These are phyloP conservation scores for Lapara coniferarum DNA, from an alignment of 2,888 invertebrate species.

Conservation along the genomic window DNA sequence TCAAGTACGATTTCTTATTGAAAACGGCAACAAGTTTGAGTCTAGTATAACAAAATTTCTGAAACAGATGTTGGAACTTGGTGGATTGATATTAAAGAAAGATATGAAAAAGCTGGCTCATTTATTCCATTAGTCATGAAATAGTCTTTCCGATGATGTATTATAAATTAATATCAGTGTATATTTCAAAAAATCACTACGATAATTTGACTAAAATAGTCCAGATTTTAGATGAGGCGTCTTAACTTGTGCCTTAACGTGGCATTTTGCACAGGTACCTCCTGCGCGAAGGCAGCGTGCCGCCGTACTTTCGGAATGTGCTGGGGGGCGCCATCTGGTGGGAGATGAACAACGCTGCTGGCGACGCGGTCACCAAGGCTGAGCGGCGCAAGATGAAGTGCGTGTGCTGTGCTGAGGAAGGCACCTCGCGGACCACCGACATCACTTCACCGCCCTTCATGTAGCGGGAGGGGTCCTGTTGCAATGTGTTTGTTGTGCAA, in stretches of 20 bases:
- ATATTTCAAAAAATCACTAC: no score
- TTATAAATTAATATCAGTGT: no score
- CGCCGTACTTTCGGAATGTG: slow-evolving; percentile 74
- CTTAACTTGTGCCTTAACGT: not conserved
- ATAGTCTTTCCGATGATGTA: no score
- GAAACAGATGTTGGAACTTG: no score
- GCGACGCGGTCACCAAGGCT: slow-evolving; percentile 54
- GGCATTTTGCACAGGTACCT: slow-evolving; percentile 40
- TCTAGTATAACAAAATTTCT: no score
- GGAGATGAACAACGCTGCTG: slow-evolving; percentile 64
- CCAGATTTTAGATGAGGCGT: no score
- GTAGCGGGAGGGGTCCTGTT: not conserved
- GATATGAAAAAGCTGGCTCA: no score
- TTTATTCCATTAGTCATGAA: no score
- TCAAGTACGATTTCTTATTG: no score
- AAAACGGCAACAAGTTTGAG: no score
- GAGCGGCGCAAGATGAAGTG: slow-evolving; percentile 65
- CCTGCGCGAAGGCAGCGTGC: slow-evolving; percentile 66
- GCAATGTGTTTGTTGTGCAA: not conserved
- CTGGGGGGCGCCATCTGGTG: slow-evolving; percentile 77
- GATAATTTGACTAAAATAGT: no score
- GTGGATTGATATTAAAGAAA: no score
- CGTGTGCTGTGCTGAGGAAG: slow-evolving; percentile 49
- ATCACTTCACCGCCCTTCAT: slow-evolving; percentile 5
- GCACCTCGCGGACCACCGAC: slow-evolving; percentile 22